Percentiles rank a stretch among this genome's conserved stretches.
Conservation (phyloP, 2,113 vertebrate species). For the Poeciliopsis turrubarensis region DNA sequence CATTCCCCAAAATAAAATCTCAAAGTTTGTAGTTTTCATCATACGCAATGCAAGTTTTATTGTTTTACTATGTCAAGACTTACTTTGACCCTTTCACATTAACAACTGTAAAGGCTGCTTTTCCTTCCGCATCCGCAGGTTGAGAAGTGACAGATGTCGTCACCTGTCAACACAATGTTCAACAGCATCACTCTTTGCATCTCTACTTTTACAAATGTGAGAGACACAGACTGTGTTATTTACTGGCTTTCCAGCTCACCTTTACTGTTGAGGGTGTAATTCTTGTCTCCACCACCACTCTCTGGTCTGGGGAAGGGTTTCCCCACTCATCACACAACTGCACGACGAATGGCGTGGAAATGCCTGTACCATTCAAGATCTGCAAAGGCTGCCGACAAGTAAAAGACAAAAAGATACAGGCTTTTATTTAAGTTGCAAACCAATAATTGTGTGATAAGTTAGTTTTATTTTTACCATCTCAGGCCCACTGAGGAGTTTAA, state of each 20-base stretch:
- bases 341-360: constrained; percentile 81
- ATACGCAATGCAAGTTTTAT: neutral
- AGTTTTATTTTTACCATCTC: constrained; percentile 46
- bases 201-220: neutral
- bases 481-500: constrained; percentile 81
- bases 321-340: constrained; percentile 91
- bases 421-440: neutral
- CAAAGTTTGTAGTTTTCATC: too few relatives aligned
- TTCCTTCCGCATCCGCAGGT: constrained; percentile 83
- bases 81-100: constrained; percentile 85
- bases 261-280: constrained; percentile 50
- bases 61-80: constrained; percentile 47
- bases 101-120: constrained; percentile 81
- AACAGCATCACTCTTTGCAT: neutral
- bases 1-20: too few relatives aligned
- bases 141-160: constrained; percentile 49
- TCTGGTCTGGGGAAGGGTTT: constrained; percentile 84
- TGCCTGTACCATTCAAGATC: constrained; percentile 84
- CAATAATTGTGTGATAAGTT: too few relatives aligned
- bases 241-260: constrained; percentile 32
- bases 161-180: constrained; percentile 55
- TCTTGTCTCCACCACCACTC: constrained; percentile 81
- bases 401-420: neutral
- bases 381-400: constrained; percentile 79
- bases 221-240: neutral